These are phyloP conservation scores for Nemotelus nigrinus DNA, from an alignment of 2,888 invertebrate genomes.

Conservation along the genomic window DNA sequence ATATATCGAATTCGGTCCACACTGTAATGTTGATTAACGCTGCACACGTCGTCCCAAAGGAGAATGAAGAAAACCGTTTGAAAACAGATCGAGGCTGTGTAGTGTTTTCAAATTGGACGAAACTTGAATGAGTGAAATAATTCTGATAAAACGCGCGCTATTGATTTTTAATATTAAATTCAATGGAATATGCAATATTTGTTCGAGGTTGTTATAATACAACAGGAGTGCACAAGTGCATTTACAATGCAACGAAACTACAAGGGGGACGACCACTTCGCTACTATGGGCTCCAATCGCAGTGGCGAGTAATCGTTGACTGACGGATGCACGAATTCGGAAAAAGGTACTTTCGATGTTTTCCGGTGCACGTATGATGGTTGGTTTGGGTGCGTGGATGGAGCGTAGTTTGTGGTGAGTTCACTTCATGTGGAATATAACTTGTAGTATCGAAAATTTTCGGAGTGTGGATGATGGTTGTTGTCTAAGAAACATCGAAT, in stretches of 20 bases:
- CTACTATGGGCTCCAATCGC: neutral
- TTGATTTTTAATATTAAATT: too few species aligned
- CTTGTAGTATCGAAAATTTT: neutral
- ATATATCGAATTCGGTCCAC: too few species aligned
- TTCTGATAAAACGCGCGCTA: too few species aligned
- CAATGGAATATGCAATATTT: too few species aligned
- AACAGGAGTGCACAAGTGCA: too few species aligned
- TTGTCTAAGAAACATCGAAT: neutral
- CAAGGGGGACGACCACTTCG: neutral
- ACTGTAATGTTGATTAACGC: too few species aligned
- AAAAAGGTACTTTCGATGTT: conserved; percentile 5
- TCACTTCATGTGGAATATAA: neutral
- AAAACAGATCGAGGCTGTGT: too few species aligned
- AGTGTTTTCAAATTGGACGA: too few species aligned
- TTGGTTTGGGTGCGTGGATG: conserved; percentile 25
- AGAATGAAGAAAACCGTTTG: too few species aligned
- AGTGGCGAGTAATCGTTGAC: conserved; percentile 22
- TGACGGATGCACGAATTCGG: conserved; percentile 21
- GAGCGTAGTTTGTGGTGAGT: conserved; percentile 16
- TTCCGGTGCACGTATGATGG: conserved; percentile 25
- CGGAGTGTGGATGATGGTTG: neutral
- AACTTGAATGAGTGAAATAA: too few species aligned
- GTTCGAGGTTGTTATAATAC: too few species aligned
- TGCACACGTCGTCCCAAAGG: too few species aligned
- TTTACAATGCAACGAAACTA: neutral